Evolutionary conservation across 2,888 invertebrate species (phyloP), one percentile per base, ranked within the genome.

Genomic region (Gastracanthus pulcherrimus): DNA sequence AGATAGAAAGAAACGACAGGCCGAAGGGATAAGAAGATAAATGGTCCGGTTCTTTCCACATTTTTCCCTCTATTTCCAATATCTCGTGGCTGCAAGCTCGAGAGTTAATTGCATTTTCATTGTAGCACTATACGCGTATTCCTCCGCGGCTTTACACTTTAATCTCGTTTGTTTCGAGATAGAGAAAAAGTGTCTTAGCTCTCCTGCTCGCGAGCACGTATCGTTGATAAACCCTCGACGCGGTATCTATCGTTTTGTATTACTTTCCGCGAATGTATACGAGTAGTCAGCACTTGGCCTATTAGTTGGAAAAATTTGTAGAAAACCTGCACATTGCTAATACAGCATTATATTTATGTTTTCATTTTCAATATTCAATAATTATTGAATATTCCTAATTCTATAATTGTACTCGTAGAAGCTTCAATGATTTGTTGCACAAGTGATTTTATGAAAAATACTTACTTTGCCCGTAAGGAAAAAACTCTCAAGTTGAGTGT

Each of bases 81-180:
- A 70, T 16, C 51, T 29, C 7, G 58, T 11, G 7, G 41, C 2
- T 11, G n/a, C 36, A 13, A 26, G 34, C 38, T 31, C 38, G 19
- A 3, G n/a, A 71, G 70, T 70, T 77, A 64, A 70, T 70, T 77
- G 62, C 77, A 51, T 29, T 76, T 71, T 29, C 60, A 76, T 67
- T 58, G 58, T 48, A 16, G 19, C 3, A 3, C 13, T 45, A 26
- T n/a, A 60, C 36, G 45, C 3, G 69, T 66, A 55, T 76, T 34
- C 60, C 58, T n/a, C n/a, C n/a, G n/a, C 0, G 4, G 16, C 2
- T 45, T 29, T 45, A 7, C 31, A n/a, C 13, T 60, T 58, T 67
- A 45, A 76, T 66, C 67, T 45, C 45, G n/a, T 31, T 29, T 36
- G 23, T n/a, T 69, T 16, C 36, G 7, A 3, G n/a, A n/a, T n/a